Evolutionary conservation across 2,113 vertebrate genomes (phyloP).

Genomic region (Heliornis fulica): DNA sequence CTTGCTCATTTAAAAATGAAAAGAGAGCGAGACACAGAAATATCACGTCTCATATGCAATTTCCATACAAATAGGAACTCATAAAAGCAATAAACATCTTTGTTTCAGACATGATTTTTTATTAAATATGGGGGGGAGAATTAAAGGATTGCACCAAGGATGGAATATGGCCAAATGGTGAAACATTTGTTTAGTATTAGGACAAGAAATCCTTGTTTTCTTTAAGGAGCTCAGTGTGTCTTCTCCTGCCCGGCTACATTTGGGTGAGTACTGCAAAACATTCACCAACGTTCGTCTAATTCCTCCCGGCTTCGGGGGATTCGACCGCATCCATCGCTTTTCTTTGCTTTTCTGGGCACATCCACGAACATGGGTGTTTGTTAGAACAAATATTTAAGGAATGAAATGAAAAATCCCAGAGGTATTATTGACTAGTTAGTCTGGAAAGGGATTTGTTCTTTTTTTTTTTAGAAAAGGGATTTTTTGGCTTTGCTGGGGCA

Average conservation of each 20-base stretch:
- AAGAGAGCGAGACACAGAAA: neutral
- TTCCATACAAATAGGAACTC: conserved; percentile 24
- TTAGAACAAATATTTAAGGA: neutral
- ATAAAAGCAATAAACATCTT: conserved; percentile 48
- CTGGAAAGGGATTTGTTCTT: neutral
- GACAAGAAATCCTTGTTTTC: conserved; percentile 2
- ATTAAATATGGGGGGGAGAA: neutral
- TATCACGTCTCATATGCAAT: neutral
- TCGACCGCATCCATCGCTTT: neutral
- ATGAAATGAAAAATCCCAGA: neutral
- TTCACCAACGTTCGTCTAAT: neutral
- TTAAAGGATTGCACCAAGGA: neutral
- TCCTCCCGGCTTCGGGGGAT: neutral
- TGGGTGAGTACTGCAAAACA: neutral
- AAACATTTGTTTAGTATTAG: conserved; percentile 61
- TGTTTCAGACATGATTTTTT: conserved; percentile 14
- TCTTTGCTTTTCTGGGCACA: neutral
- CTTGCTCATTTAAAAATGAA: conserved; percentile 32
- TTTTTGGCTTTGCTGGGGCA: neutral
- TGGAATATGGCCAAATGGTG: neutral
- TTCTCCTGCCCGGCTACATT: neutral
- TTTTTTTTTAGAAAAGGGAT: neutral
- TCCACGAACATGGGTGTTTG: neutral
- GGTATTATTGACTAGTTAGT: neutral
- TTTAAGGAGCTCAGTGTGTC: neutral